Percentiles rank a stretch among this genome's conserved stretches.
Conservation (phyloP, 1,140 invertebrate species). For the Caerostris extrusa region DNA sequence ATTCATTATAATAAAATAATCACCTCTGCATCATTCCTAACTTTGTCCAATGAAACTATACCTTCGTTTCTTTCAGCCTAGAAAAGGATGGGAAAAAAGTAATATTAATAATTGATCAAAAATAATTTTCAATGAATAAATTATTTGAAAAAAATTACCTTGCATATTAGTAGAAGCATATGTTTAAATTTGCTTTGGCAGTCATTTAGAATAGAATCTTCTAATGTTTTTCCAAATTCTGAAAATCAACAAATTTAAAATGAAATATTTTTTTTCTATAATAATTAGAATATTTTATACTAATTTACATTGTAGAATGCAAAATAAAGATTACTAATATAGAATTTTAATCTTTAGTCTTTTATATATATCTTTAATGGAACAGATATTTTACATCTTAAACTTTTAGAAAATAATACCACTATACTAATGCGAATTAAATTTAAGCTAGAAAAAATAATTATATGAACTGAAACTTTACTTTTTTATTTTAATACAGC, state of each 20-base stretch:
- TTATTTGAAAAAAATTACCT: constrained; percentile 8
- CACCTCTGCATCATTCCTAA: constrained; percentile 73
- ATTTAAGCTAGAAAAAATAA: too few species aligned
- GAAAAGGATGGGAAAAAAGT: background rate
- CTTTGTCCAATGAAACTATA: constrained; percentile 71
- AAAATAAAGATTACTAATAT: too few species aligned
- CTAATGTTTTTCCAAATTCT: constrained; percentile 71
- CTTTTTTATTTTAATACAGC: too few species aligned
- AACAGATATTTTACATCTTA: too few species aligned
- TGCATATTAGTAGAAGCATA: constrained; percentile 72
- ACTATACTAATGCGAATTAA: too few species aligned
- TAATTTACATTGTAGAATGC: too few species aligned
- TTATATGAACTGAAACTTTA: too few species aligned
- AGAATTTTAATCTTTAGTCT: too few species aligned
- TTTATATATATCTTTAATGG: too few species aligned
- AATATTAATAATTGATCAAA: background rate
- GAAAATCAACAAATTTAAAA: background rate
- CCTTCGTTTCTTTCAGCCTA: constrained; percentile 75
- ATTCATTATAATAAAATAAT: background rate
- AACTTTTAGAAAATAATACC: too few species aligned
- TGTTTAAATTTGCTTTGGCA: constrained; percentile 68
- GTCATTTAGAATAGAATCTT: constrained; percentile 72
- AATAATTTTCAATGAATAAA: background rate
- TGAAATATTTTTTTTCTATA: too few species aligned
- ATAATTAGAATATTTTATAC: too few species aligned